A percentile compares a stretch with the other conserved stretches of the same genome.
Evolutionary conservation across 1,140 invertebrate genomes (phyloP).

Genomic region (Drosophila azteca): DNA sequence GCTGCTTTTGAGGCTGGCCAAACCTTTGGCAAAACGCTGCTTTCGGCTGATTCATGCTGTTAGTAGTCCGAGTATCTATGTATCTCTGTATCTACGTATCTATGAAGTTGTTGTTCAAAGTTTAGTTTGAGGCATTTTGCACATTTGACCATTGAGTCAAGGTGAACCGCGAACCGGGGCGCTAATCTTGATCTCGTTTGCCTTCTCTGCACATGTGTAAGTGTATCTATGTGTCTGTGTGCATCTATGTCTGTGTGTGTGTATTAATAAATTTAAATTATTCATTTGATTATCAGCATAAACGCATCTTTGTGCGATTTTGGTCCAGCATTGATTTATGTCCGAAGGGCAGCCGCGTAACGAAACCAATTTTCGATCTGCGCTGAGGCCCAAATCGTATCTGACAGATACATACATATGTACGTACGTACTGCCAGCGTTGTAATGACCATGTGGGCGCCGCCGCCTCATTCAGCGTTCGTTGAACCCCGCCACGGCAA

Average conservation of each 20-base stretch:
- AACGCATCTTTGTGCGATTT: constrained; percentile 57
- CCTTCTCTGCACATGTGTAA: constrained; percentile 66
- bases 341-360: constrained; percentile 50
- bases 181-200: constrained; percentile 79
- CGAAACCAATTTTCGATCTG: background rate
- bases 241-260: constrained; percentile 11
- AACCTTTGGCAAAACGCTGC: constrained; percentile 68
- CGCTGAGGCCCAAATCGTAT: constrained; percentile 8
- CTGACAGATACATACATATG: constrained; percentile 13
- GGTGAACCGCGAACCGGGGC: constrained; percentile 64
- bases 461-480: constrained; percentile 59
- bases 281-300: constrained; percentile 52
- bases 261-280: constrained; percentile 49
- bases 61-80: background rate
- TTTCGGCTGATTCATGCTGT: constrained; percentile 53
- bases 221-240: background rate
- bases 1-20: constrained; percentile 53
- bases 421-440: no score
- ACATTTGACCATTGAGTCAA: constrained; percentile 82
- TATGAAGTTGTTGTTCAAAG: constrained; percentile 43
- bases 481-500: constrained; percentile 54
- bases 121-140: constrained; percentile 68
- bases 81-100: background rate
- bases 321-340: constrained; percentile 36
- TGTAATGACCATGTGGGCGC: constrained; percentile 68